These are phyloP conservation scores for Tangara arthus DNA, from an alignment of 2,797 vertebrate genomes.

Conservation along the genomic window DNA sequence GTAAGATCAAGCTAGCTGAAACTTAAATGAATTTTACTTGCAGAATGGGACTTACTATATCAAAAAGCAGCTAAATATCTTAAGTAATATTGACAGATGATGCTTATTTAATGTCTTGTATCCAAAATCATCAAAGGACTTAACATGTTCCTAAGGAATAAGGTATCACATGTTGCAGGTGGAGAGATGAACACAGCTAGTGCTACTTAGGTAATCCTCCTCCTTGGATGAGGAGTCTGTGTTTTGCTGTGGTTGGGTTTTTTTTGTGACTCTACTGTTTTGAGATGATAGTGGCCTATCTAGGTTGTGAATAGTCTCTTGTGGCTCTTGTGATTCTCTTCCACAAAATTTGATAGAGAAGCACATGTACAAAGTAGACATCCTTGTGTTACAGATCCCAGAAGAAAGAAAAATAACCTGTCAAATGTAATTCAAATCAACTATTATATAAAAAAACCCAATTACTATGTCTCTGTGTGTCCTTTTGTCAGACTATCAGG, in stretches of 20 bases:
- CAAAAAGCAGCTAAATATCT: background rate
- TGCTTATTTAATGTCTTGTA: background rate
- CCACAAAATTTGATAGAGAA: background rate
- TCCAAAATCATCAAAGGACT: background rate
- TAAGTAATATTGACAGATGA: background rate
- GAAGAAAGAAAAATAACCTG: background rate
- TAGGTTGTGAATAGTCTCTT: background rate
- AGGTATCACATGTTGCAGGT: background rate
- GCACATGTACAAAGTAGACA: background rate
- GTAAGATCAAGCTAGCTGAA: background rate
- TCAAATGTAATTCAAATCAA: background rate
- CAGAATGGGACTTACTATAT: background rate
- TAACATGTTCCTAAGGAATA: background rate
- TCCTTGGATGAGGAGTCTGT: background rate
- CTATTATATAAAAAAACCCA: background rate
- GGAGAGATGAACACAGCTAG: background rate
- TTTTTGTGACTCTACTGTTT: background rate
- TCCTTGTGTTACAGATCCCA: background rate
- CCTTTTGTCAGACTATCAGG: background rate
- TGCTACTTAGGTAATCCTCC: background rate
- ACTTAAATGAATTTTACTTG: background rate
- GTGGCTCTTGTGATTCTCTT: background rate
- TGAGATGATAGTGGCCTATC: background rate
- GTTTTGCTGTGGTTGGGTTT: background rate
- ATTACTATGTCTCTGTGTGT: background rate